Base-by-base conservation (phyloP, 2,888 invertebrate genomes). In the Philonicus albiceps region DNA sequence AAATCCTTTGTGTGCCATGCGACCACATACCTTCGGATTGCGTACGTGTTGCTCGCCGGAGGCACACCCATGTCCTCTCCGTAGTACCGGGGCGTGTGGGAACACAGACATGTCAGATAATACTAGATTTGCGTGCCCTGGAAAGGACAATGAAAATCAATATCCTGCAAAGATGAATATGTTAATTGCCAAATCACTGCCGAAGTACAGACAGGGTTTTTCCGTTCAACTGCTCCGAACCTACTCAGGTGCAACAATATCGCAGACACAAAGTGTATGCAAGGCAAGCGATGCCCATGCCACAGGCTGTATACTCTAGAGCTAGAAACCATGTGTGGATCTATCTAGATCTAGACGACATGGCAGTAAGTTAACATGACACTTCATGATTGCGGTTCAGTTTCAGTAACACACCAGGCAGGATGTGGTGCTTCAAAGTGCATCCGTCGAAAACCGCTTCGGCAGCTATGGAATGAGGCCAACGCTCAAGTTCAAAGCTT, bases 1-100 rank as follows among this genome's bases (percentile, higher is more conserved):
- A 78, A 78, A 78, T 78, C 78, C 78, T 78, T 76, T 76, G 19
- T 76, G 8, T 19, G 76, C 22, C 19, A 4, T 76, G 76, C 34
- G 37, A 11, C n/a, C 37, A 76, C 19, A 76, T 76, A 34, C 37
- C 49, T 49, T 49, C 2, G 64, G 64, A 37, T 75, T 34, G 11
- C 8, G n/a, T 75, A 75, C 75, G 75, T 75, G 75, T 75, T 75
- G 75, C 75, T 34, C 75, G 19, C 75, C 37, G 6, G 75, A 16
- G 75, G 30, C 37, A 37, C n/a, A 31, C 34, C 75, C 37, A 34
- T 13, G 34, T 34, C 37, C 75, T n/a, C 11, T 22, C n/a, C 31
- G 11, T 13, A 7, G 37, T n/a, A 55, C 55, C 55, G 22, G n/a
- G 31, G 31, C 19, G 30, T 75, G 19, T 31, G 30, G 37, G 64